Evolutionary conservation across 2,113 vertebrate genomes (phyloP), one percentile per base, ranked within the genome.

Genomic region (Limanda limanda): DNA sequence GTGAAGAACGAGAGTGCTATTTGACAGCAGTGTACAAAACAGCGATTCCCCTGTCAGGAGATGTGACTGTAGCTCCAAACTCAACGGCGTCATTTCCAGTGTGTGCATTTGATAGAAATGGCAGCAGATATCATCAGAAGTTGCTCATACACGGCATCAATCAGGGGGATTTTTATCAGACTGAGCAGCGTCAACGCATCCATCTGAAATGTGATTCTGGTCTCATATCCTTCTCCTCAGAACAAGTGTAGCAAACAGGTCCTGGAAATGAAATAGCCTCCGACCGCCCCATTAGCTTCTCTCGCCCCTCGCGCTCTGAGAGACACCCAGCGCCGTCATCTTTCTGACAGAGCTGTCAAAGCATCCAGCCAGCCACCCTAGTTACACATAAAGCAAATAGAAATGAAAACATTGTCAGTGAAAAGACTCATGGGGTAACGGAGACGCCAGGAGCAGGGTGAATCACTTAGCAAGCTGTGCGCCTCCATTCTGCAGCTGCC

Each of bases 381-480:
- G 82, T 88, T 90, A 89, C 80, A 87, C 84, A 83, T 82, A 74
- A 87, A 92, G 86, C 90, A 92, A 88, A 93, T 68, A 86, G 85
- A 81, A 91, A 89, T 87, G 81, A 92, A 92, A 91, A 91, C 87
- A 84, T 81, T 88, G 85, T 88, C 88, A 84, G 80, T 62, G 59
- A 85, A 84, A 88, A 89, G 88, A 87, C 87, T 88, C 88, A 66
- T 82, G 88, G 88, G 90, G 88, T 83, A 90, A 90, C 78, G 59
- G 82, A 90, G 83, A 83, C 55, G 90, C 83, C 86, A 67, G 84
- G 75, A 90, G 89, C 88, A 67, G 83, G 81, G 84, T 81, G 88
- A 93, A 89, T 91, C 92, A 89, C 88, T 91, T 89, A 91, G 90
- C 88, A 87, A 89, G 89, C 87, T 92, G 86, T 68, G 87, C 82